These are phyloP conservation scores for Metalampra italica DNA, from an alignment of 2,888 invertebrate species.

Conservation along the genomic window DNA sequence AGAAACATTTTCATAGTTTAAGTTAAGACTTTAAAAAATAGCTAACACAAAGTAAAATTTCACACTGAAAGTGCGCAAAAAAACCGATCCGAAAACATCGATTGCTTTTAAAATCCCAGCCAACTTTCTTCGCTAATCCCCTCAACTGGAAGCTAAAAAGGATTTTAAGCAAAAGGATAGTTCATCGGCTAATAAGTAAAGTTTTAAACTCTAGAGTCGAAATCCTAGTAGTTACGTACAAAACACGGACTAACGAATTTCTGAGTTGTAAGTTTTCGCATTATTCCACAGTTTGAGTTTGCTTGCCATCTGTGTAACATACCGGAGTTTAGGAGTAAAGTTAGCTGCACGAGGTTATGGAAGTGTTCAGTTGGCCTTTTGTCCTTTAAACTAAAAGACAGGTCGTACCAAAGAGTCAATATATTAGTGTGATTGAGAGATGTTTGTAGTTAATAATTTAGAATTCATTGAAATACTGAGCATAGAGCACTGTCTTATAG, in stretches of 20 bases:
- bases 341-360: slow-evolving; percentile 10
- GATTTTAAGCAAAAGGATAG: background rate
- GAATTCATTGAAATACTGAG: no score
- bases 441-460: no score
- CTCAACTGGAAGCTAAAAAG: slow-evolving; percentile 1
- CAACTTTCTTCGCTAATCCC: background rate
- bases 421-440: slow-evolving; percentile 2
- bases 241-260: slow-evolving; percentile 15
- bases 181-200: slow-evolving; percentile 30
- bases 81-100: no score
- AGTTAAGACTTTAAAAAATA: no score
- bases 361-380: slow-evolving; percentile 8
- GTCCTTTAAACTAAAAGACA: no score
- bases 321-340: slow-evolving; percentile 9
- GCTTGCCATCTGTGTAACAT: slow-evolving; percentile 23
- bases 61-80: no score
- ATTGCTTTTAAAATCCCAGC: background rate
- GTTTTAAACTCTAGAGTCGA: slow-evolving; percentile 23
- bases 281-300: slow-evolving; percentile 23
- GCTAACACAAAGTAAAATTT: no score
- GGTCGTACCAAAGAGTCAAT: background rate
- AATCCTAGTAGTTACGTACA: background rate
- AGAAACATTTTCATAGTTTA: no score
- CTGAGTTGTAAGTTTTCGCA: slow-evolving; percentile 34
- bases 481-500: no score